Percentiles rank a stretch among this genome's conserved stretches.
These are phyloP conservation scores for Octodonta nipae DNA, from an alignment of 2,888 invertebrate genomes.

Conservation along the genomic window DNA sequence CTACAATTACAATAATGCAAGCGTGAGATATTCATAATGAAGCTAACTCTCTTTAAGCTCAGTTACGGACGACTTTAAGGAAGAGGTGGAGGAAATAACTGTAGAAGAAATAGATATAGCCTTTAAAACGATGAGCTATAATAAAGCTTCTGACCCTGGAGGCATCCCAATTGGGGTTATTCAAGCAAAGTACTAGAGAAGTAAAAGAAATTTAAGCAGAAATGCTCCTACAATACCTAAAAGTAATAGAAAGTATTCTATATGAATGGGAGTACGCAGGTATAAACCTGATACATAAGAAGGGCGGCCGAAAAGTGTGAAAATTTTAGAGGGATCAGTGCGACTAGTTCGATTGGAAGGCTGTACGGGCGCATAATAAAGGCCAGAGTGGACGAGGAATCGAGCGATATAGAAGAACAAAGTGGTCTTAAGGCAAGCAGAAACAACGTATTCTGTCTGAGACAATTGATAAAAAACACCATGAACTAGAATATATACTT, in stretches of 20 bases:
- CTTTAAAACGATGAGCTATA: not conserved
- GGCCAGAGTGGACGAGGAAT: not conserved
- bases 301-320: not conserved
- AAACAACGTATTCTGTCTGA: not conserved
- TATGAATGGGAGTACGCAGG: not conserved
- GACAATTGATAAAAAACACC: slow-evolving; percentile 1
- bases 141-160: not conserved
- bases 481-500: slow-evolving; percentile 1
- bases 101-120: too few species aligned
- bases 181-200: slow-evolving; percentile 1
- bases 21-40: too few species aligned
- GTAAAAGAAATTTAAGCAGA: not conserved
- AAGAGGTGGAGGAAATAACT: slow-evolving; percentile 1
- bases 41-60: too few species aligned
- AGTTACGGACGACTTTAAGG: slow-evolving; percentile 1
- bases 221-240: not conserved
- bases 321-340: too few species aligned
- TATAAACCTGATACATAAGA: not conserved
- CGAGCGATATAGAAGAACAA: slow-evolving; percentile 1
- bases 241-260: slow-evolving; percentile 1
- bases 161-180: not conserved
- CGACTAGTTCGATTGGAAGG: slow-evolving; percentile 1
- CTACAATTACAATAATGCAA: too few species aligned
- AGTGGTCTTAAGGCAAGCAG: not conserved
- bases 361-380: slow-evolving; percentile 1